Percentiles rank a stretch among this genome's conserved stretches.
These are phyloP conservation scores for Dendrocopos noguchii DNA, from an alignment of 2,113 vertebrate genomes.

Conservation along the genomic window DNA sequence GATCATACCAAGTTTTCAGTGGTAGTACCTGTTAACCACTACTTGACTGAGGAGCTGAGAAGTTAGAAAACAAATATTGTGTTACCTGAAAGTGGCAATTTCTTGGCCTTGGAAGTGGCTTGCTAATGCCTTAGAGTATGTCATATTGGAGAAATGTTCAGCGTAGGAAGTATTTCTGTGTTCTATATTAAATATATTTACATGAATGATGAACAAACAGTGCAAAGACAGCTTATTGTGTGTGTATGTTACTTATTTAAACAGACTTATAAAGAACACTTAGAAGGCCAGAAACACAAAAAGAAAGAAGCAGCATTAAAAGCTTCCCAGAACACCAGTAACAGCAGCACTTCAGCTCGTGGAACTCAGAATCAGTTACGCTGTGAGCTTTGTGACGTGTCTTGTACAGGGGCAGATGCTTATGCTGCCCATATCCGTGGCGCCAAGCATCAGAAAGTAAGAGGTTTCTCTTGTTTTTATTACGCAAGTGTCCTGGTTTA, in stretches of 20 bases:
- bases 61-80: background rate
- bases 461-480: constrained; percentile 1
- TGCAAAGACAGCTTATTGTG: background rate
- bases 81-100: background rate
- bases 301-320: constrained; percentile 97
- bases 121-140: background rate
- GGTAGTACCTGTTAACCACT: background rate
- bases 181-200: background rate
- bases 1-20: background rate
- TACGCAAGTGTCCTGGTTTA: background rate
- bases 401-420: constrained; percentile 96
- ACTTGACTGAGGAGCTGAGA: background rate
- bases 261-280: constrained; percentile 98
- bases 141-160: background rate
- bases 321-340: constrained; percentile 89
- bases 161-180: background rate
- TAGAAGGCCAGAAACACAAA: constrained; percentile 99
- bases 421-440: constrained; percentile 98
- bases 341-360: constrained; percentile 82
- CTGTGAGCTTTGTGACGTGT: constrained; percentile 97
- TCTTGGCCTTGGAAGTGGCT: background rate
- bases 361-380: constrained; percentile 96
- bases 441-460: constrained; percentile 98
- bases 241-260: constrained; percentile 51
- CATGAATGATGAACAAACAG: accelerated